Evolutionary conservation across 30 jellyfish, hydroid and myxozoan genomes (phyloP).

Genomic region (Pelagia noctiluca): DNA sequence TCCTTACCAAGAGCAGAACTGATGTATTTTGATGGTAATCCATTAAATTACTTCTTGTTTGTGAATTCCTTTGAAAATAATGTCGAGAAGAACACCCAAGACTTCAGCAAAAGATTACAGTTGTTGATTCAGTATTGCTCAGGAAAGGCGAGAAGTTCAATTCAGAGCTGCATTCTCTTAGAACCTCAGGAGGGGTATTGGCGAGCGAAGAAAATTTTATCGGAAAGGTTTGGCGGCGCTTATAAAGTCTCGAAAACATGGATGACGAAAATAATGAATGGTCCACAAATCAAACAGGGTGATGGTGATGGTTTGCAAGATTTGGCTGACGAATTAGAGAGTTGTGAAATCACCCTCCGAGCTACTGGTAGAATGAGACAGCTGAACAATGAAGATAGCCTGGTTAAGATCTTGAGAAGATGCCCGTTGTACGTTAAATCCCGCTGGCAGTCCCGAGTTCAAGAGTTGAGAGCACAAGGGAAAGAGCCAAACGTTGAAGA

Average conservation of each 20-base stretch:
- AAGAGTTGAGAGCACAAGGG: constrained; percentile 36
- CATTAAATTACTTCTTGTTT: constrained; percentile 25
- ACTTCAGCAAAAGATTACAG: constrained; percentile 49
- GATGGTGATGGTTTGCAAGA: constrained; percentile 49
- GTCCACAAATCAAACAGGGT: constrained; percentile 5
- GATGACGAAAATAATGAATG: background rate
- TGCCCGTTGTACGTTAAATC: constrained; percentile 52
- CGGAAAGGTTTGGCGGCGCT: constrained; percentile 60
- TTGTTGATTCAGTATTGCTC: constrained; percentile 37
- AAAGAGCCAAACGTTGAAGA: constrained; percentile 50
- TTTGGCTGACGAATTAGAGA: constrained; percentile 59
- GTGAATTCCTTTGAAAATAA: constrained; percentile 35
- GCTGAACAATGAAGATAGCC: constrained; percentile 49
- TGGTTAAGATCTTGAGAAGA: constrained; percentile 23
- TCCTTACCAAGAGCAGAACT: constrained; percentile 45
- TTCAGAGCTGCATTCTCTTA: constrained; percentile 38
- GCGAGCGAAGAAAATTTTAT: constrained; percentile 33
- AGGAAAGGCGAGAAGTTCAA: constrained; percentile 43
- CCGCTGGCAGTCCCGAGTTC: constrained; percentile 51
- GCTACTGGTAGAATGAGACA: constrained; percentile 42
- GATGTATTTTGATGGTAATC: constrained; percentile 48
- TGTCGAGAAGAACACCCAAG: constrained; percentile 32
- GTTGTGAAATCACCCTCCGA: constrained; percentile 28
- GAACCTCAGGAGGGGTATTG: constrained; percentile 37
- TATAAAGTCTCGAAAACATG: background rate